Conservation (phyloP, 2,797 vertebrate genomes). For the Eulemur rubriventer region DNA sequence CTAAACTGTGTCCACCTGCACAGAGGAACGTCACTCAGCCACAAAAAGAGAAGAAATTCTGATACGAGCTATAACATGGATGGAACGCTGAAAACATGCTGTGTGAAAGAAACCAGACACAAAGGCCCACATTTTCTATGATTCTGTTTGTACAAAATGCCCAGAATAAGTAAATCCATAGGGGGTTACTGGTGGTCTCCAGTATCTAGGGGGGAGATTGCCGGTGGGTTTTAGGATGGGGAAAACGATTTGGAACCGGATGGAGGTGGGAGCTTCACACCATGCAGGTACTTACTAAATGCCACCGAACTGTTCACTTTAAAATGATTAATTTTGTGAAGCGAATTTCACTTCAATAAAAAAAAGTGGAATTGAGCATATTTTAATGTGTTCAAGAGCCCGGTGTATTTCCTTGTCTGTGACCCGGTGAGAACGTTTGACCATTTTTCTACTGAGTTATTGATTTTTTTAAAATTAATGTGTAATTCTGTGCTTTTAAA, state of each 20-base stretch:
- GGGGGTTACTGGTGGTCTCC: neutral
- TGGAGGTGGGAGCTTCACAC: neutral
- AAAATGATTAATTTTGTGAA: neutral
- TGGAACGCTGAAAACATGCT: neutral
- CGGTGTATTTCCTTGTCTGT: neutral
- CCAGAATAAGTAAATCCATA: neutral
- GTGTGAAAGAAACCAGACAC: neutral
- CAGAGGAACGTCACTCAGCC: too few species aligned
- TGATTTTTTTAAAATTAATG: neutral
- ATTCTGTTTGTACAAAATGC: neutral
- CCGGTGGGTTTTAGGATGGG: neutral
- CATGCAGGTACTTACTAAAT: neutral
- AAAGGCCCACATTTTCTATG: neutral
- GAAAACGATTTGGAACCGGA: neutral
- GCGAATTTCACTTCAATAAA: neutral
- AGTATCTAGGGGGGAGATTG: too few species aligned
- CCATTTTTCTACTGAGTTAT: neutral
- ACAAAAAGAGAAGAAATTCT: too few species aligned
- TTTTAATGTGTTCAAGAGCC: neutral
- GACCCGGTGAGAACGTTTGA: neutral
- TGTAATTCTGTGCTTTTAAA: neutral
- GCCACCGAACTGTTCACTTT: neutral
- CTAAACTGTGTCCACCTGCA: fast-evolving
- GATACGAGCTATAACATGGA: fast-evolving
- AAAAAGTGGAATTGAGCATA: neutral